Evolutionary conservation across 2,113 vertebrate genomes (phyloP).

Genomic region (Callorhinus ursinus): DNA sequence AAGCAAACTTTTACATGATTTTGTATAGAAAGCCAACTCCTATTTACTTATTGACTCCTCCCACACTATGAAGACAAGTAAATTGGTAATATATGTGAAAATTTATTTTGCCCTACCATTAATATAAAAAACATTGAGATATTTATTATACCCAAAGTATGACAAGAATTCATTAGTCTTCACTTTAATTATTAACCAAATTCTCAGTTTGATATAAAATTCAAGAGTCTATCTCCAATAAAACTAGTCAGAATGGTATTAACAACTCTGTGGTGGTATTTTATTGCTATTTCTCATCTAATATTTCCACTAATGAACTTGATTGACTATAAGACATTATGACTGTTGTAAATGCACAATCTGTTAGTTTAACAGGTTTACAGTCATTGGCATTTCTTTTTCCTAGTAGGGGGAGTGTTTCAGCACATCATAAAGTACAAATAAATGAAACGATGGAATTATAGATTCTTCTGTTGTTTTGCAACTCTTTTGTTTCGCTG

Average conservation of each 20-base stretch:
- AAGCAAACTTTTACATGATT: background rate
- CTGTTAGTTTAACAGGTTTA: slow-evolving; percentile 10
- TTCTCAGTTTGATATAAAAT: background rate
- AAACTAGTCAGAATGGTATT: slow-evolving; percentile 4
- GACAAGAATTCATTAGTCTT: background rate
- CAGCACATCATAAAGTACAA: background rate
- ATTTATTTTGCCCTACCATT: background rate
- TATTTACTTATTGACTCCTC: background rate
- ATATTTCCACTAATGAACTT: background rate
- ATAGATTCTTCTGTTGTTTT: background rate
- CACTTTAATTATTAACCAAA: background rate
- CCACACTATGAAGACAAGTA: background rate
- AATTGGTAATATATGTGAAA: background rate
- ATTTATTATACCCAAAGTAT: slow-evolving; percentile 6
- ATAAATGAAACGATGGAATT: background rate
- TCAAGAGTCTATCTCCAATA: background rate
- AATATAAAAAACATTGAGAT: background rate
- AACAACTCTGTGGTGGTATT: background rate
- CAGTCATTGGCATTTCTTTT: slow-evolving; percentile 17
- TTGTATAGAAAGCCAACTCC: background rate
- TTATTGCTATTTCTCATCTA: background rate
- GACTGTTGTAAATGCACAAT: background rate
- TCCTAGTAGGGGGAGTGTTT: background rate
- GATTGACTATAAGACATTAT: background rate
- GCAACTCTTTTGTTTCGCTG: background rate